phyloP scores from a whole-genome alignment of 2,797 vertebrate species.

The Sebastes vulpes region DNA sequence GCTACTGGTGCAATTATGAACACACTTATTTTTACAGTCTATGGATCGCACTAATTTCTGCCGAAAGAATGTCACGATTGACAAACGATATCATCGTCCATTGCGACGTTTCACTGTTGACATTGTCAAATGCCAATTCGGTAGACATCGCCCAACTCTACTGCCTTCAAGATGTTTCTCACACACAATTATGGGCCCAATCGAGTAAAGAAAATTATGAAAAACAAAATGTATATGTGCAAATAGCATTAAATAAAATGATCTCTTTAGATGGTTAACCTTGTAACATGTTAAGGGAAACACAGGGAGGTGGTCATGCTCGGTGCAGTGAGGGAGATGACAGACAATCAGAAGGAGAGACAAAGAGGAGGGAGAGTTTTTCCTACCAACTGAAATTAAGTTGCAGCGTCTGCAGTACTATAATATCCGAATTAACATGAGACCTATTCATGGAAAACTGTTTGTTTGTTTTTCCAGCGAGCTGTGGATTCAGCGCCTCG shows the following conservation, averaged over 20 bases:
- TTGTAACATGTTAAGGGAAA: too few species aligned
- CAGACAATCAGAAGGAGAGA: neutral
- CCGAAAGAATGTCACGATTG: rapidly evolving
- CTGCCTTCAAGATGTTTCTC: too few species aligned
- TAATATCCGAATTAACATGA: constrained; percentile 29
- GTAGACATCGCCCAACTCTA: too few species aligned
- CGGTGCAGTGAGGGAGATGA: neutral
- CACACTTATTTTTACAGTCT: too few species aligned
- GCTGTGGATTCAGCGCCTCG: constrained; percentile 23
- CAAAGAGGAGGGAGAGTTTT: neutral
- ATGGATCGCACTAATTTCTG: too few species aligned
- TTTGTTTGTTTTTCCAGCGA: constrained; percentile 29
- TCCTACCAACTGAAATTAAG: neutral
- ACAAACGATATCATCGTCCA: too few species aligned
- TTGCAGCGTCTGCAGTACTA: neutral
- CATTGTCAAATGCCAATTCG: too few species aligned
- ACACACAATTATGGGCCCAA: neutral
- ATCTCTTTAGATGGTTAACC: neutral
- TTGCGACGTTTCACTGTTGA: too few species aligned
- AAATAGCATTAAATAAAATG: neutral
- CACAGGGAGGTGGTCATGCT: neutral
- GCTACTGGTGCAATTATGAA: too few species aligned
- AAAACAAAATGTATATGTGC: neutral
- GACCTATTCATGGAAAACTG: constrained; percentile 14
- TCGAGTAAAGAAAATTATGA: neutral